Percentiles rank a stretch among this genome's conserved stretches.
These are phyloP conservation scores for Axea sp. DNA, from an alignment of 2,888 invertebrate genomes.

Conservation along the genomic window DNA sequence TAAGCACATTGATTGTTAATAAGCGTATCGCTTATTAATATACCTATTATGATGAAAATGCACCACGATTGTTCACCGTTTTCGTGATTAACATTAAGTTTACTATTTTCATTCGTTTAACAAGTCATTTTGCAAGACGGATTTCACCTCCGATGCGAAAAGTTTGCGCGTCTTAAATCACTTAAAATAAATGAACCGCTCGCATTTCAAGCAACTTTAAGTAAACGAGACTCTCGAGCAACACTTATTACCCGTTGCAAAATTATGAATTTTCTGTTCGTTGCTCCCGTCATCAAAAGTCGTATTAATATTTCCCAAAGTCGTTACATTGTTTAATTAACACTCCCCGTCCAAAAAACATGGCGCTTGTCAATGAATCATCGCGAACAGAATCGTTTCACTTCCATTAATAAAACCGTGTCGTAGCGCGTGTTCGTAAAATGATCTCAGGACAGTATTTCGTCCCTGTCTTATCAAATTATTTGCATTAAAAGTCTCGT, in stretches of 20 bases:
- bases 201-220: constrained; percentile 23
- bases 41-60: constrained; percentile 1
- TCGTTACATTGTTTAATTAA: constrained; percentile 32
- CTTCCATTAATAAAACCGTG: constrained; percentile 38
- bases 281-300: constrained; percentile 9
- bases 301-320: constrained; percentile 22
- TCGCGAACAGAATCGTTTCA: constrained; percentile 18
- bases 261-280: constrained; percentile 28
- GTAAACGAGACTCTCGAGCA: constrained; percentile 18
- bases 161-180: constrained; percentile 40
- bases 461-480: too few species aligned
- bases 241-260: constrained; percentile 29
- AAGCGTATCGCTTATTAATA: not conserved
- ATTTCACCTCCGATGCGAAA: constrained; percentile 34
- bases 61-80: constrained; percentile 19
- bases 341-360: constrained; percentile 37
- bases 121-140: constrained; percentile 29
- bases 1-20: too few species aligned
- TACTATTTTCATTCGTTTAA: constrained; percentile 42
- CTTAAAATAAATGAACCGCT: constrained; percentile 41
- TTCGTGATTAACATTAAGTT: constrained; percentile 18
- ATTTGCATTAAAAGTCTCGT: too few species aligned
- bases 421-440: too few species aligned
- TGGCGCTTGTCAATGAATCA: constrained; percentile 8
- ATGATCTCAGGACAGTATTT: constrained; percentile 13